phyloP scores from a whole-genome alignment of 2,888 invertebrate genomes.

The Synergus laeviventris region DNA sequence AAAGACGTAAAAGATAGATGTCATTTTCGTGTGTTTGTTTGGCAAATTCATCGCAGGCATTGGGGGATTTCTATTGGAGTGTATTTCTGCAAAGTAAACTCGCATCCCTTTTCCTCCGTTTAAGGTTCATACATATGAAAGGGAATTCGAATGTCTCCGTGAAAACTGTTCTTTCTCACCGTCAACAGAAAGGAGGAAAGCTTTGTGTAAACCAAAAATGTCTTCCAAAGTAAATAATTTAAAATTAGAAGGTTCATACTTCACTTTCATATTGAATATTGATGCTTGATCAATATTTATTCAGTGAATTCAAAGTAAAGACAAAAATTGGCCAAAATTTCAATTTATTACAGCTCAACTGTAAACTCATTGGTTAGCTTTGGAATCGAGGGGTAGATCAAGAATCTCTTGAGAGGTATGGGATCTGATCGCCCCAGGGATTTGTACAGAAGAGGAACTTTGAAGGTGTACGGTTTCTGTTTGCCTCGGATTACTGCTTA shows the following conservation, averaged over 20 bases:
- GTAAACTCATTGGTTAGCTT: neutral
- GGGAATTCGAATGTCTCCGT: conserved; percentile 10
- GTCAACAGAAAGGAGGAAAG: neutral
- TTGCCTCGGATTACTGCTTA: conserved; percentile 11
- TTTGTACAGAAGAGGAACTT: conserved; percentile 16
- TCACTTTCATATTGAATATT: too few species aligned
- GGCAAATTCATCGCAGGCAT: conserved; percentile 25
- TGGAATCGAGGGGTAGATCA: conserved; percentile 4
- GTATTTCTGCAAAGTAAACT: conserved; percentile 2
- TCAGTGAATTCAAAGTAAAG: neutral
- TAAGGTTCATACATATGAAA: conserved; percentile 26
- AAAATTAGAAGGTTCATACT: conserved; percentile 1
- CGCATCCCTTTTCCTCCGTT: conserved; percentile 19
- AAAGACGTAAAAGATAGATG: neutral
- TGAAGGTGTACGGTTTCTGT: conserved; percentile 18
- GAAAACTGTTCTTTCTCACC: conserved; percentile 19
- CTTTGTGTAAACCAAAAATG: conserved; percentile 1
- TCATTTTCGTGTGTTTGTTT: conserved; percentile 23
- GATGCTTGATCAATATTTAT: neutral
- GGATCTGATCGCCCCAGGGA: conserved; percentile 29
- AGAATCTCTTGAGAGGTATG: conserved; percentile 19
- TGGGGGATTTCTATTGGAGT: conserved; percentile 19
- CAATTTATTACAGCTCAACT: neutral
- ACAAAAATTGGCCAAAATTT: neutral
- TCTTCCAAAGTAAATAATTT: neutral